phyloP scores from a whole-genome alignment of 1,140 invertebrate species.

The Lepidurus apus region DNA sequence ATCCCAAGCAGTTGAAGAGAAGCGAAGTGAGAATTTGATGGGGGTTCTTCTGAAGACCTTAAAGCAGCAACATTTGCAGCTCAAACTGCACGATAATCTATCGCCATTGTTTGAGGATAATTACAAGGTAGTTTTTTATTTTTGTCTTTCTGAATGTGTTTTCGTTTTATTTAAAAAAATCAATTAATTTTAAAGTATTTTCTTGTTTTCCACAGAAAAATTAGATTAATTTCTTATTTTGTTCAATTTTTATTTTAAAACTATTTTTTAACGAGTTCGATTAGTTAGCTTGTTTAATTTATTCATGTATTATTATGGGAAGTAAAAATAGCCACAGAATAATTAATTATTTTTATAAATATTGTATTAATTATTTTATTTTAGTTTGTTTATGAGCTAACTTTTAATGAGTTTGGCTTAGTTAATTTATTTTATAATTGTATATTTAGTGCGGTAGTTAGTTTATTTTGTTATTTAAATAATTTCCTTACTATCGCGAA shows the following conservation, averaged over 20 bases:
- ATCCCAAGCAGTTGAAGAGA: not conserved
- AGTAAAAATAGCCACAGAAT: not conserved
- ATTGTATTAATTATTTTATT: not conserved
- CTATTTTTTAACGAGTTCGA: no score
- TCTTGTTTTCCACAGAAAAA: no score
- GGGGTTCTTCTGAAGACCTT: not conserved
- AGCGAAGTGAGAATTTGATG: not conserved
- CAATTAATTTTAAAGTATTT: no score
- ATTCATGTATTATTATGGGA: not conserved
- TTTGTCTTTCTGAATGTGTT: not conserved
- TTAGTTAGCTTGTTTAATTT: not conserved
- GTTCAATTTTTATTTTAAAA: not conserved
- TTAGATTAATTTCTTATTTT: slow-evolving; percentile 24
- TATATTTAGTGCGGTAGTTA: no score
- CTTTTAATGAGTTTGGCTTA: slow-evolving; percentile 25
- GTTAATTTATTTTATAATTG: no score
- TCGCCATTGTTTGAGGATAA: not conserved
- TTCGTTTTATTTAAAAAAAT: not conserved
- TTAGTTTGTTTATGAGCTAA: not conserved
- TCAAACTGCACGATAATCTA: not conserved
- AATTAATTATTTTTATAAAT: slow-evolving; percentile 1
- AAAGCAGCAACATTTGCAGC: slow-evolving; percentile 11
- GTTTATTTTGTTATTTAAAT: no score
- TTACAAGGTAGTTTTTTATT: not conserved
- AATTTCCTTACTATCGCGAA: not conserved